Conservation (phyloP, 2,113 vertebrate genomes). For the Varanus salvator region DNA sequence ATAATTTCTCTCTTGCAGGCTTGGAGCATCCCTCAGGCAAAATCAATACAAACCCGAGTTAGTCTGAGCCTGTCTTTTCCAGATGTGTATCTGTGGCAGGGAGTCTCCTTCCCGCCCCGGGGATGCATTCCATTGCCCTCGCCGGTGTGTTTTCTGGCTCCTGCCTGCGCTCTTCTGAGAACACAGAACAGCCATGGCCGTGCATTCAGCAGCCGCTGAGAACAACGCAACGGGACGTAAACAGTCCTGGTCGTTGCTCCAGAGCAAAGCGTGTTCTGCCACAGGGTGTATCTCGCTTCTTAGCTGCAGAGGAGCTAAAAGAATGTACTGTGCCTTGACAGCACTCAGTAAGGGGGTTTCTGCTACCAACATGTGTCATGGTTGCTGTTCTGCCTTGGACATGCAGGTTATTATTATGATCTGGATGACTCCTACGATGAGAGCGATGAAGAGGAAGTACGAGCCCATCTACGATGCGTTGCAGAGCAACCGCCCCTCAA, state of each 20-base stretch:
- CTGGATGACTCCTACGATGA: slow-evolving; percentile 97
- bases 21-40: background rate
- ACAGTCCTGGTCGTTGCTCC: background rate
- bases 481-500: slow-evolving; percentile 95
- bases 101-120: background rate
- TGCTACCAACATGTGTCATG: rapidly evolving
- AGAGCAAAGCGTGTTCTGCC: background rate
- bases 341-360: background rate
- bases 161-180: background rate
- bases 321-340: too few relatives aligned
- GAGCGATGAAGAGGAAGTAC: slow-evolving; percentile 97
- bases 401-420: slow-evolving; percentile 95
- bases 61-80: background rate
- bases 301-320: background rate
- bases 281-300: background rate
- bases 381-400: background rate
- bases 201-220: background rate
- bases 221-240: background rate
- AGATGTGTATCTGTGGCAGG: background rate
- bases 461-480: slow-evolving; percentile 93
- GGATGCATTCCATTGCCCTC: background rate
- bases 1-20: background rate
- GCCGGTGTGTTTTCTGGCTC: background rate
- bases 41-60: background rate
- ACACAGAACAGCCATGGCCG: background rate